Base-by-base conservation (phyloP, 2,113 vertebrate genomes). In the Trinectes maculatus region DNA sequence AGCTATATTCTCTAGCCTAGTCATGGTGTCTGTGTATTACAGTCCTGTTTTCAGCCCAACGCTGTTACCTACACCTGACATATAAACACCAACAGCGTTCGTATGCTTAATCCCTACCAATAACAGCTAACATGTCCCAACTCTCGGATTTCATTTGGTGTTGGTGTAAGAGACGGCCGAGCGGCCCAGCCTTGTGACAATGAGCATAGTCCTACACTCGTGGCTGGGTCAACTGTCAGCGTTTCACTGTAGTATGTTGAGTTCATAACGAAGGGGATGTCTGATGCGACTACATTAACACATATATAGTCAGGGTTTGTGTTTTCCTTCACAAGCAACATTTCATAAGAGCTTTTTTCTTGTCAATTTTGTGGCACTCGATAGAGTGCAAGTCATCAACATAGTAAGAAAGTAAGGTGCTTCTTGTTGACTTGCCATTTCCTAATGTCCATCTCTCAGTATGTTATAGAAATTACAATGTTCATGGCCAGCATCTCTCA, bases 391-490 rank as follows among this genome's bases (percentile, higher is more conserved):
- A 79, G 84, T 89, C 85, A 83, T 86, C 82, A 77, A 89, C 79
- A 74, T 71, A 60, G 62, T 91, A 81, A 90, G 84, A 92, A 92
- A 91, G 91, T 93, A 93, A 93, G 92, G 92, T 93, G 92, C 92
- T 91, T 93, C 74, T 61, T 83, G 87, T 79, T 84, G 87, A 89
- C 86, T 87, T 82, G 85, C 79, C 79, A 85, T 85, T 52, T 46
- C 18, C 52, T 58, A 55, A 74, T 42, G 39, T 71, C 37, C 63
- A 53, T 42, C 33, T 72, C 51, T 47, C 6, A 3, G 43, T 44
- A 22, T 6, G 63, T 74, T 26, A 9, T n/a, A 77, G 56, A 74
- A 59, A 73, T 64, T 0, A 43, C 6, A 3, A 71, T 25, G 74
- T 58, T 69, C 44, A 16, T 29, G 74, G 82, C 54, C 65, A 57